phyloP scores from a whole-genome alignment of 1,140 invertebrate genomes.

The Papilio polytes region DNA sequence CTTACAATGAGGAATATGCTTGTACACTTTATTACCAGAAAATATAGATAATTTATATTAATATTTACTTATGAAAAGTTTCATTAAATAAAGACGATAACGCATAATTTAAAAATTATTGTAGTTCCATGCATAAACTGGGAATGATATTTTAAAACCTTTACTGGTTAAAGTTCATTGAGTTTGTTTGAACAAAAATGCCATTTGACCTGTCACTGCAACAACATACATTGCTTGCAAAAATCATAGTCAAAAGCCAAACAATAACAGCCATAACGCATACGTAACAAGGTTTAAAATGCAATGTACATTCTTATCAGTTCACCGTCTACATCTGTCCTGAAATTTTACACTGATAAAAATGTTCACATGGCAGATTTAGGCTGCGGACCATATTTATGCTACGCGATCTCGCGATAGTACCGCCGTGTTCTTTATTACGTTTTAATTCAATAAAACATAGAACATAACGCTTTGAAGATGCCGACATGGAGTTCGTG shows the following conservation, averaged over 20 bases:
- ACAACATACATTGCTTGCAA: not conserved
- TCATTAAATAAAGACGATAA: too few species aligned
- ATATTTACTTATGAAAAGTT: too few species aligned
- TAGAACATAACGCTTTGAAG: conserved; percentile 68
- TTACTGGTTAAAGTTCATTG: not conserved
- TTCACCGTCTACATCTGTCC: conserved; percentile 46
- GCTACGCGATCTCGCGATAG: conserved; percentile 65
- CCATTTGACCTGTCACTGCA: conserved; percentile 1
- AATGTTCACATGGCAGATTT: conserved; percentile 73
- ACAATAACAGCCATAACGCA: not conserved
- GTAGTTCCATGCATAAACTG: not conserved
- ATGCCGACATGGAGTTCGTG: conserved; percentile 61
- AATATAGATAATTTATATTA: too few species aligned
- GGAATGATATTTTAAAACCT: not conserved
- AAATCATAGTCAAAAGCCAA: not conserved
- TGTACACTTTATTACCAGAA: too few species aligned
- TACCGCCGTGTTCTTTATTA: conserved; percentile 68
- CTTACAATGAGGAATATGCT: too few species aligned
- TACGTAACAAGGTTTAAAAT: conserved; percentile 36
- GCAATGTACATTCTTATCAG: conserved; percentile 39
- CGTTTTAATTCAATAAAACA: conserved; percentile 79
- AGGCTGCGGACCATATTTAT: conserved; percentile 66
- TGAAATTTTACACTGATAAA: conserved; percentile 68
- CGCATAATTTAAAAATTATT: too few species aligned
- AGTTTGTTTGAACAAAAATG: not conserved